These are phyloP conservation scores for Rhinolophus ferrumequinum DNA, from an alignment of 2,113 vertebrate species.

Conservation along the genomic window DNA sequence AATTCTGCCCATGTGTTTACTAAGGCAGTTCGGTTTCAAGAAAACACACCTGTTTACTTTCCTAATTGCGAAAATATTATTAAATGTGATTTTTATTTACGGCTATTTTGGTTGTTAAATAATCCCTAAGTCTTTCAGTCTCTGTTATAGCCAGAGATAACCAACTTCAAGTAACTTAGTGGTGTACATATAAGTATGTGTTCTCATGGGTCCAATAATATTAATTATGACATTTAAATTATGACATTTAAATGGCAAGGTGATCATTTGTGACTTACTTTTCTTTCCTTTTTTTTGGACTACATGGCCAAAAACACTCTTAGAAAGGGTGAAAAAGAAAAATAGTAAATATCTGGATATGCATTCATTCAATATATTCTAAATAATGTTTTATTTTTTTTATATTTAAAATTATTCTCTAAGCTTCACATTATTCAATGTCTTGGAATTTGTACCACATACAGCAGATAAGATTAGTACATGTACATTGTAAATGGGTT, in stretches of 20 bases:
- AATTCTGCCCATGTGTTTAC: constrained; percentile 78
- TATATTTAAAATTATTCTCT: neutral
- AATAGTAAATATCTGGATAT: neutral
- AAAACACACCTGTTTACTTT: constrained; percentile 87
- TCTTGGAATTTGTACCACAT: neutral
- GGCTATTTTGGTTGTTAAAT: constrained; percentile 71
- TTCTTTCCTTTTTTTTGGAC: constrained; percentile 53
- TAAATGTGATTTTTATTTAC: constrained; percentile 74
- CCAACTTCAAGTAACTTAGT: constrained; percentile 68
- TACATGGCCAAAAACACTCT: constrained; percentile 33
- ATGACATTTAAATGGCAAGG: constrained; percentile 73
- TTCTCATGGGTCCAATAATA: constrained; percentile 47
- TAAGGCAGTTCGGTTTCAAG: constrained; percentile 72
- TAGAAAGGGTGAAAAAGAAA: neutral
- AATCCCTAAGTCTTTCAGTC: constrained; percentile 56
- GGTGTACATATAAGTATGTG: constrained; percentile 42
- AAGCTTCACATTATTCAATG: neutral
- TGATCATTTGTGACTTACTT: constrained; percentile 69
- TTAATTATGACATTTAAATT: constrained; percentile 72
- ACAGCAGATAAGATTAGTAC: neutral
- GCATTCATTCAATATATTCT: neutral
- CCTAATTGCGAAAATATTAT: constrained; percentile 76
- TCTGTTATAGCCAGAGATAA: constrained; percentile 70
- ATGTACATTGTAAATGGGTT: neutral
- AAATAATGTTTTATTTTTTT: neutral